Percentiles rank a stretch among this genome's conserved stretches.
These are phyloP conservation scores for Periophthalmus magnuspinnatus DNA, from an alignment of 2,797 vertebrate species.

Conservation along the genomic window DNA sequence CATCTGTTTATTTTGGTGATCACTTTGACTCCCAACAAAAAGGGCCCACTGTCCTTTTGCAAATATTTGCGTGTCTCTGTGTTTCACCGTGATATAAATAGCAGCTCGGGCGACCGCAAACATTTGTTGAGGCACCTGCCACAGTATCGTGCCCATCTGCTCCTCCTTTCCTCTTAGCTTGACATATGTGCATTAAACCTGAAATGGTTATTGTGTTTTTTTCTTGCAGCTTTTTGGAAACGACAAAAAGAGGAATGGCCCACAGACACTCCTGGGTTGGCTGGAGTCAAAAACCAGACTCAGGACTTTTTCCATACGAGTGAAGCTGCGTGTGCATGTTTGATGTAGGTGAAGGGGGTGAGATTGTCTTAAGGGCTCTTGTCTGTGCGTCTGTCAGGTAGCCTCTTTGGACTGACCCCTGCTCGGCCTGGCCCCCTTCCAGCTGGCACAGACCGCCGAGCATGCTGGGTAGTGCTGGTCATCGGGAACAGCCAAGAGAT, in stretches of 20 bases:
- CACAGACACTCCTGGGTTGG: constrained; percentile 50
- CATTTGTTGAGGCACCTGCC: constrained; percentile 82
- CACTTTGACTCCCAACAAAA: constrained; percentile 70
- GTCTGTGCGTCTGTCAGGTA: constrained; percentile 51
- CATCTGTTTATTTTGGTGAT: constrained; percentile 70
- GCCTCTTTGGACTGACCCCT: constrained; percentile 64
- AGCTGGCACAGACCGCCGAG: constrained; percentile 68
- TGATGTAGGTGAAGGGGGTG: constrained; percentile 41
- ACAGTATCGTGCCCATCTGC: constrained; percentile 78
- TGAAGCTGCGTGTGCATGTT: constrained; percentile 55
- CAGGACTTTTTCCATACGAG: constrained; percentile 61
- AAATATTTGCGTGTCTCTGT: constrained; percentile 78
- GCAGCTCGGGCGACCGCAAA: constrained; percentile 74
- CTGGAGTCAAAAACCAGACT: constrained; percentile 62
- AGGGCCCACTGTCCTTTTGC: constrained; percentile 67
- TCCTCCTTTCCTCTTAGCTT: constrained; percentile 73
- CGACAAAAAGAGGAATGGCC: constrained; percentile 45
- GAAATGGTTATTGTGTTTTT: constrained; percentile 68
- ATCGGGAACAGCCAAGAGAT: constrained; percentile 63
- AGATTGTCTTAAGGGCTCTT: constrained; percentile 19
- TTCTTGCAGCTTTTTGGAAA: constrained; percentile 21
- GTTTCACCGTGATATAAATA: constrained; percentile 81
- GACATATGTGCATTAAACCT: constrained; percentile 80
- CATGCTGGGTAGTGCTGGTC: constrained; percentile 53
- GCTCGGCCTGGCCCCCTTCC: constrained; percentile 65